Evolutionary conservation across 1,140 invertebrate genomes (phyloP), one percentile per base, ranked within the genome.

Genomic region (Philaenus spumarius): DNA sequence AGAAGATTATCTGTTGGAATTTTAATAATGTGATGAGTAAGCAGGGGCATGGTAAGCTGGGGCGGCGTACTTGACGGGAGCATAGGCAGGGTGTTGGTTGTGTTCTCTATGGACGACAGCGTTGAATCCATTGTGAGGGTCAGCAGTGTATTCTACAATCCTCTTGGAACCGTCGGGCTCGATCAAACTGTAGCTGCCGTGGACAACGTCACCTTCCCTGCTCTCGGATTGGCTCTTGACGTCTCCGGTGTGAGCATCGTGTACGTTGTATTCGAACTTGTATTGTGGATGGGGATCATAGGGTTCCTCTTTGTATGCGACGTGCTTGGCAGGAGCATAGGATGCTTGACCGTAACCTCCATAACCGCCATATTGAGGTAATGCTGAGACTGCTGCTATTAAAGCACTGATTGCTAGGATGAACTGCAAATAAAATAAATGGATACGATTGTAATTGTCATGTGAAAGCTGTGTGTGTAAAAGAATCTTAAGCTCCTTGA

Each of bases 91-190:
- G 46, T 52, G 47, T 15, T 34, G 20, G 58, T 51, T 42, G 19
- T 39, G 20, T 37, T 61, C 60, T 17, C 58, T 61, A 48, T 78
- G 75, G 15, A 77, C 60, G 46, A 78, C 67, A 51, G 70, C 73
- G 69, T 78, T 78, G 23, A 68, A 69, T 1, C 77, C 77, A n/a
- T 64, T 71, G 3, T 78, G 73, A 14, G 71, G 51, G 45, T 73
- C 66, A 0, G 72, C 73, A 14, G 50, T 59, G 56, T 68, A 67
- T 4, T 64, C 56, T 15, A 63, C 66, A 19, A 39, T 51, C 11
- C 66, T 43, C 24, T 55, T 48, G 51, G 59, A 50, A 47, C 66
- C 66, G 37, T 66, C 63, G 1, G 63, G 59, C 20, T 67, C 61
- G 34, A 77, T 73, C 3, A 79, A 30, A 15, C 48, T 17, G n/a